Conservation (phyloP, 2,797 vertebrate species). For the Falco naumanni region DNA sequence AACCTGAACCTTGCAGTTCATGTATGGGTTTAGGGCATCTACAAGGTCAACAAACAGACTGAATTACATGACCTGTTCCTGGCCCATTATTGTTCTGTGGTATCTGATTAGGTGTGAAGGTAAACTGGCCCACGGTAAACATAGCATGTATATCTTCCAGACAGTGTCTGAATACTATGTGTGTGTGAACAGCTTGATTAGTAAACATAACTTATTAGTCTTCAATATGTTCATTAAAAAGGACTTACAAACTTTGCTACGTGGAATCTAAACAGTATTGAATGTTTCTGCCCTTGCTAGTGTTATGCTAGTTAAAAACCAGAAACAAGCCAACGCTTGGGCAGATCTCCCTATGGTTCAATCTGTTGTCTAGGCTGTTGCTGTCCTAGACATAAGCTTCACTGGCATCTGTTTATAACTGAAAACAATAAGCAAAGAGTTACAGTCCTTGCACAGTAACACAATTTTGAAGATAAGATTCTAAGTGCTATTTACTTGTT, state of each 20-base stretch:
- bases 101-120: neutral
- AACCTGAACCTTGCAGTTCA: neutral
- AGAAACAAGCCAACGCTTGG: neutral
- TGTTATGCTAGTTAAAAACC: neutral
- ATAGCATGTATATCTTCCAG: fast-evolving
- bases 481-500: neutral
- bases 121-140: neutral
- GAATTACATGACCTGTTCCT: neutral
- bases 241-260: neutral
- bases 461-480: neutral
- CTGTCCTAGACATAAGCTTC: neutral
- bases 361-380: neutral
- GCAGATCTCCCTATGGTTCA: neutral
- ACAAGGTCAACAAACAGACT: neutral
- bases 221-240: neutral
- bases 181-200: neutral
- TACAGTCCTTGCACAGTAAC: neutral
- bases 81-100: neutral
- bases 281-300: neutral
- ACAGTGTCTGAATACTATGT: no score
- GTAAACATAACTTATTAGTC: neutral
- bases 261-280: neutral
- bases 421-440: neutral
- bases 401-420: neutral
- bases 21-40: neutral